phyloP scores from a whole-genome alignment of 2,797 vertebrate genomes.

The Petrocephalus sullivani region DNA sequence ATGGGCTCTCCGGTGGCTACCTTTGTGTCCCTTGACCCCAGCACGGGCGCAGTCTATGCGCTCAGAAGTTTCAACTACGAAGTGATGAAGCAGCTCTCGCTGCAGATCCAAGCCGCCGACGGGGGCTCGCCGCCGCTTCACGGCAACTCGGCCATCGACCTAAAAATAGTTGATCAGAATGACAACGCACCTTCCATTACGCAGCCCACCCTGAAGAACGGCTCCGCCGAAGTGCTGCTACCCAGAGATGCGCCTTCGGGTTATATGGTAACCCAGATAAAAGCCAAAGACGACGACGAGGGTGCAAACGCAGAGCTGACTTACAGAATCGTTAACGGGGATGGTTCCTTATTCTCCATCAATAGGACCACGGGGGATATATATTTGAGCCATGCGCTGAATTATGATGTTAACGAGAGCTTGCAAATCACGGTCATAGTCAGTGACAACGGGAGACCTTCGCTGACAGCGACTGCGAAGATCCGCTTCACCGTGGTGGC shows the following conservation, averaged over 20 bases:
- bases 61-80: constrained; percentile 92
- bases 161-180: constrained; percentile 87
- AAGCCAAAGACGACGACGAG: constrained; percentile 82
- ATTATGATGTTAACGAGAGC: constrained; percentile 71
- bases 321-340: constrained; percentile 74
- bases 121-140: constrained; percentile 84
- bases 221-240: constrained; percentile 77
- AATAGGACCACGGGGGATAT: constrained; percentile 80
- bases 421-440: constrained; percentile 74
- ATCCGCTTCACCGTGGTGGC: constrained; percentile 77
- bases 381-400: constrained; percentile 71
- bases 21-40: constrained; percentile 84
- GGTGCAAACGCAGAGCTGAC: constrained; percentile 79
- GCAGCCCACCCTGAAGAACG: constrained; percentile 75
- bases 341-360: constrained; percentile 74
- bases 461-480: constrained; percentile 73
- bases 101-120: constrained; percentile 82
- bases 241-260: constrained; percentile 76
- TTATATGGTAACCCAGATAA: constrained; percentile 79
- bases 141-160: constrained; percentile 74
- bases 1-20: constrained; percentile 79
- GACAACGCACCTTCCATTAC: constrained; percentile 82
- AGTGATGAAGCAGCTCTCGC: constrained; percentile 76
- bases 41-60: constrained; percentile 84
- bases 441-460: constrained; percentile 76